These are phyloP conservation scores for Dolichoris vasculosae DNA, from an alignment of 1,140 invertebrate species.

Conservation along the genomic window DNA sequence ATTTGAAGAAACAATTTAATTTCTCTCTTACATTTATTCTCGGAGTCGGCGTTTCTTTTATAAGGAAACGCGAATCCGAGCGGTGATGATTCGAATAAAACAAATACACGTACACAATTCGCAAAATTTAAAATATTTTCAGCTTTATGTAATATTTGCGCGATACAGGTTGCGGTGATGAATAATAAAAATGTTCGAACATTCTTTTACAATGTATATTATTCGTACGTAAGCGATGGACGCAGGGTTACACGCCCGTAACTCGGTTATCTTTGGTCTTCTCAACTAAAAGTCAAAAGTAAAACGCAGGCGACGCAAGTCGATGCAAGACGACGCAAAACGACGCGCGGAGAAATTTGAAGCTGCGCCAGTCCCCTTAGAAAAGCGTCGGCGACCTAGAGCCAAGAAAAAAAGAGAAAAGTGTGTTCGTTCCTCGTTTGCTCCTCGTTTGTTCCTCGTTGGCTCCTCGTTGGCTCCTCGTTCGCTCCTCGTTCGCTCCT, in stretches of 20 bases:
- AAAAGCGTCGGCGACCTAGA: not conserved
- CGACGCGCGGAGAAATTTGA: not conserved
- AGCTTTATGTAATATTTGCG: not conserved
- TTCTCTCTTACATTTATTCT: not conserved
- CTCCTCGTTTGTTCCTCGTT: too few relatives aligned
- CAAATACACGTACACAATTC: not conserved
- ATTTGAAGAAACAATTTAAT: not conserved
- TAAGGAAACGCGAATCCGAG: not conserved
- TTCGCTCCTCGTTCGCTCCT: conserved; percentile 44
- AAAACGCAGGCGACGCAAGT: too few relatives aligned
- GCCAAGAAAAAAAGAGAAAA: not conserved
- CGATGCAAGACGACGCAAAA: too few relatives aligned
- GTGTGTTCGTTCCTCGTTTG: not conserved
- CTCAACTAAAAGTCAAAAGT: not conserved
- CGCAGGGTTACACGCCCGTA: not conserved
- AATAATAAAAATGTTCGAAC: not conserved
- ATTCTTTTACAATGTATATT: not conserved
- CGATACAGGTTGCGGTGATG: not conserved
- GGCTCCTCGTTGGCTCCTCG: conserved; percentile 47
- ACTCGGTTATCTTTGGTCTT: conserved; percentile 1
- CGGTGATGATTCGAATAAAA: not conserved
- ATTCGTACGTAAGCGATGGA: not conserved
- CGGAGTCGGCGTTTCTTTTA: not conserved
- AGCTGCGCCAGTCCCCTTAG: not conserved
- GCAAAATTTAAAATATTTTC: not conserved